Base-by-base conservation (phyloP, 2,888 invertebrate species). In the Drosophila borealis region DNA sequence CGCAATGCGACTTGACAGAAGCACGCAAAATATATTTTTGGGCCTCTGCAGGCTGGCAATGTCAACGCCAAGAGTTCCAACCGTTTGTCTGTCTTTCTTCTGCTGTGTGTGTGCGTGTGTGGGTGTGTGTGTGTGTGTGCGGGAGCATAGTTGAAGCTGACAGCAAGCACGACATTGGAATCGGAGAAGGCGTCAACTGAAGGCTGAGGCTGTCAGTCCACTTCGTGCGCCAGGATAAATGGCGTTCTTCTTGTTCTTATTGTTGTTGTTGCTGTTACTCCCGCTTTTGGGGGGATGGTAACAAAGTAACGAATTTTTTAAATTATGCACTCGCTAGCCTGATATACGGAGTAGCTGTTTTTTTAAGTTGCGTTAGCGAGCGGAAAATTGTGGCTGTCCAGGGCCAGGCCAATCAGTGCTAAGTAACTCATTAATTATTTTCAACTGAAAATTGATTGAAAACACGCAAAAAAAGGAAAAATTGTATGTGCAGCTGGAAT, bases 91-190 rank as follows among this genome's bases (percentile, higher is more conserved):
- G 63, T 17, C 41, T 45, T 33, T 49, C 34, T 44, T 21, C 55
- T 11, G 14, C 25, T 46, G 21, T 56, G 44, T 42, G 33, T 41
- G 53, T 44, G 17, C 59, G 51, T 39, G 42, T 41, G 53, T 60
- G 56, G 44, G 56, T 37, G 50, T 36, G 33, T 55, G 62, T 41
- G 48, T 14, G 59, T 66, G 45, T 61, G 29, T 45, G 29, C 41
- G 80, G 67, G 78, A 86, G 75, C 86, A 80, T 88, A 82, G 81
- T 88, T 88, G 86, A 88, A 88, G 83, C 83, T 82, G 81, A 87
- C 88, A 81, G 85, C 68, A 57, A 66, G 57, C 64, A 81, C 64
- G 67, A 62, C 74, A 68, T 21, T 59, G 73, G 67, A 46, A 66
- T 46, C 49, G 62, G 60, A 48, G 85, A 50, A 54, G 60, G 68